phyloP scores from a whole-genome alignment of 2,113 vertebrate species.

The Tylochromis polylepis region DNA sequence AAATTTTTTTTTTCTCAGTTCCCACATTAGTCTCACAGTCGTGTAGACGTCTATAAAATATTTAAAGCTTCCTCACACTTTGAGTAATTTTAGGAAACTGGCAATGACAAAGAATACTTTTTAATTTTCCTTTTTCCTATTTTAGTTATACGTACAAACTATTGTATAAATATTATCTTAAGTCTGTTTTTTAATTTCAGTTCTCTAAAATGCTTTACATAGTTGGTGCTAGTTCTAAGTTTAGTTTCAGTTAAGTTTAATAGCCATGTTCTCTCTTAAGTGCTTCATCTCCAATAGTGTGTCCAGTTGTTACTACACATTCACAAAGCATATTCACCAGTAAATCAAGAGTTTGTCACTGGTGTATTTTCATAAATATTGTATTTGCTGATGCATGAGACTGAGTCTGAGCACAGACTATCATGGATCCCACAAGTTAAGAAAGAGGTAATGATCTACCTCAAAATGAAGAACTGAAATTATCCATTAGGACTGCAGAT shows the following conservation, averaged over 20 bases:
- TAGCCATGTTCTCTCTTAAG: rapidly evolving
- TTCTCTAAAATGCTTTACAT: rapidly evolving
- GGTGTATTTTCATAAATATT: background rate
- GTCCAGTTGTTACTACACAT: rapidly evolving
- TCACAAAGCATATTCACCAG: background rate
- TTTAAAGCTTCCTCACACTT: rapidly evolving
- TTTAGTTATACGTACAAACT: rapidly evolving
- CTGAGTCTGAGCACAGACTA: background rate
- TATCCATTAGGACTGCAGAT: rapidly evolving
- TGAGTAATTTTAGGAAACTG: background rate
- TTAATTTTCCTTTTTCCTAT: rapidly evolving
- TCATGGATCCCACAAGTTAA: background rate
- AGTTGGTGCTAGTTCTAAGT: background rate
- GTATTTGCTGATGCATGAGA: background rate
- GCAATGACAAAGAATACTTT: background rate
- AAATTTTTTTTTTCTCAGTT: background rate
- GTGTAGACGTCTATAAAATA: rapidly evolving
- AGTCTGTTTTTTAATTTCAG: rapidly evolving
- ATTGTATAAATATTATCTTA: background rate
- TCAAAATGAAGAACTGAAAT: background rate
- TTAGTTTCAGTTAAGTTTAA: background rate
- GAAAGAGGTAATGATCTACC: rapidly evolving
- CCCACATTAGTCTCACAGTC: rapidly evolving
- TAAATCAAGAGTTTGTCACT: rapidly evolving
- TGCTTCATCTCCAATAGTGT: rapidly evolving